Base-by-base conservation (phyloP, 2,113 vertebrate species). In the Pelodiscus sinensis region DNA sequence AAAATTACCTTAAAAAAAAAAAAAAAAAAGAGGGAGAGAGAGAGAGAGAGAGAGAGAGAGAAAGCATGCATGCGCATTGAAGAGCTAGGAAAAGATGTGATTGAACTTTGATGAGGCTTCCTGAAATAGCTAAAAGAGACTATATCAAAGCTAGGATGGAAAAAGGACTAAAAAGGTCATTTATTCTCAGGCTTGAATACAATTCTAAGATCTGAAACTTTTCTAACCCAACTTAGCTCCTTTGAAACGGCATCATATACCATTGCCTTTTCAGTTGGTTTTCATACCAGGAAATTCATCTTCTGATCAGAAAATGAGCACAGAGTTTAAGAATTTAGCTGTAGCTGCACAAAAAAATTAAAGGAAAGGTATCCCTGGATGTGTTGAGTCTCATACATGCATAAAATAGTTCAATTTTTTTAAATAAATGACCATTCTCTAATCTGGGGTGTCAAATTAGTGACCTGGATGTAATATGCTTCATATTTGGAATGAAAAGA, bases 391-490 rank as follows among this genome's bases (percentile, higher is more conserved):
- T 89, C 79, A 52, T 12, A 44, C 2, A 62, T 6, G 79, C 5
- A 35, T 65, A 16, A 51, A 1, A 78, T n/a, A n/a, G 29, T 16
- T 65, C 7, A 44, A 6, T 68, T 13, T 87, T 54, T 75, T 24
- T 25, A 13, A 81, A 38, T 6, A 54, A 83, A 4, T 77, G 35
- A 75, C 21, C 80, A 10, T 56, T 86, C 87, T 10, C 18, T 44
- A 94, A 60, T 90, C 87, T 62, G 13, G 27, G 60, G 29, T 65
- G 29, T 31, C 31, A 31, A 65, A 94, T 93, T 73, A 38, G 89
- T 54, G 56, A 81, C 54, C 85, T 84, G 85, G 79, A 79, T 90
- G 89, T 19, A 92, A 38, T 91, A 94, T 56, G 89, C 81, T 71
- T 79, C 35, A 81, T 29, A 89, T 79, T 24, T 44, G 87, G 25